These are phyloP conservation scores for Megaustenia siamemsis DNA, from an alignment of 2,888 invertebrate species.

Conservation along the genomic window DNA sequence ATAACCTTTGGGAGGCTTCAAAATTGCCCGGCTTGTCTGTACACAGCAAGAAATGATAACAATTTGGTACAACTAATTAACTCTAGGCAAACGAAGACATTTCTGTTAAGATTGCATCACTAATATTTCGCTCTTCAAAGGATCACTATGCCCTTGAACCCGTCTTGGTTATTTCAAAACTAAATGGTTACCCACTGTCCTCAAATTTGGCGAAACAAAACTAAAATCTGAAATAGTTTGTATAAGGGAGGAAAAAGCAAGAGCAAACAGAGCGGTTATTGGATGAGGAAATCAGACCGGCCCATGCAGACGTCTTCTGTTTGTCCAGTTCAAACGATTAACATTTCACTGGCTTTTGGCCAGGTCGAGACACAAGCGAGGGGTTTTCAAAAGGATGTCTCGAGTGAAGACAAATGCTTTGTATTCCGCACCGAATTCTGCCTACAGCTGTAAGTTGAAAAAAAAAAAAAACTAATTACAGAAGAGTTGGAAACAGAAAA, in stretches of 20 bases:
- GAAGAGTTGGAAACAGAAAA: too few relatives aligned
- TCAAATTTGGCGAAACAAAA: slow-evolving; percentile 37
- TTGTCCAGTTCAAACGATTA: slow-evolving; percentile 37
- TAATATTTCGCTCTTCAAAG: not conserved
- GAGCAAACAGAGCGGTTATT: slow-evolving; percentile 3
- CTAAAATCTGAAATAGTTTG: slow-evolving; percentile 18
- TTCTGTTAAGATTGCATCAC: not conserved
- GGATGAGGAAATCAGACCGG: slow-evolving; percentile 33
- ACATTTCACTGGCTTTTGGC: slow-evolving; percentile 28
- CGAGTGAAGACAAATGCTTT: slow-evolving; percentile 3
- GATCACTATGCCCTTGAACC: slow-evolving; percentile 6
- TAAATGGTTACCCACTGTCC: slow-evolving; percentile 19
- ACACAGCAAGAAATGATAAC: too few relatives aligned
- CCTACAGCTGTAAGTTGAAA: too few relatives aligned
- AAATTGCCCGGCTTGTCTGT: too few relatives aligned
- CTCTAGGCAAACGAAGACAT: not conserved
- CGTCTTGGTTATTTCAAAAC: slow-evolving; percentile 30
- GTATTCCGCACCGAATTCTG: not conserved
- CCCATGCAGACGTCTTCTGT: slow-evolving; percentile 38
- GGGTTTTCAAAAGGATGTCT: slow-evolving; percentile 25
- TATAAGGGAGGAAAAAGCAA: not conserved
- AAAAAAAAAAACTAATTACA: too few relatives aligned
- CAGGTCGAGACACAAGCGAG: not conserved
- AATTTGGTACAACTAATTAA: slow-evolving; percentile 13
- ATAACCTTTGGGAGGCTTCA: too few relatives aligned